Evolutionary conservation across 2,888 invertebrate genomes (phyloP), one percentile per base, ranked within the genome.

Genomic region (Hemithea aestivaria): DNA sequence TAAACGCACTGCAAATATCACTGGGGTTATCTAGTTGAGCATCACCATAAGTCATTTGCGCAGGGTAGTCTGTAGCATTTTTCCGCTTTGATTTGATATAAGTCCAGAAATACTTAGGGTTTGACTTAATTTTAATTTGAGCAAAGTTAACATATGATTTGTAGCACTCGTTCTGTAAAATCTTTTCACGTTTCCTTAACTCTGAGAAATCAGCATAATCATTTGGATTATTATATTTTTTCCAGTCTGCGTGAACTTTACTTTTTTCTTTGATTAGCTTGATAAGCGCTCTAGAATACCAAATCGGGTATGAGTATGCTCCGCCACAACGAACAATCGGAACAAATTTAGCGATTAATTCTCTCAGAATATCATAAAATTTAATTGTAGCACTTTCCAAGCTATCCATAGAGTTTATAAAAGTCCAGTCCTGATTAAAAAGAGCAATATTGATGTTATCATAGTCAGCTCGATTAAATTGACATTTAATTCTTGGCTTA

Each of bases 101-200:
- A 1, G 32, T n/a, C 38, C 38, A 38, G n/a, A 38, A 38, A 7
- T 2, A 24, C 32, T 32, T 38, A 7, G 38, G 27, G 8, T 27
- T 6, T 2, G 32, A 20, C 27, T 38, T 38, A 4, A 38, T 38
- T 20, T 38, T 38, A 4, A 24, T 6, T 10, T 38, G 32, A n/a
- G 38, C 8, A 1, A 24, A 24, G 4, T 5, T 9, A 6, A 30
- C 9, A 30, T 22, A 30, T 1, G 21, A 23, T 1, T 10, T 1
- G 9, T 27, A 22, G n/a, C 36, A 36, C 5, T 26, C 26, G 6
- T 9, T 8, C 8, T 35, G 35, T n/a, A 35, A 5, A 26, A 9
- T 22, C 16, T 36, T 36, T 10, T 30, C 30, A 10, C 7, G 26
- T 6, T 9, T 1, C 5, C 30, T 30, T 7, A 36, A 8, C 1